phyloP scores from a whole-genome alignment of 2,888 invertebrate genomes.

The Neoascia interrupta region DNA sequence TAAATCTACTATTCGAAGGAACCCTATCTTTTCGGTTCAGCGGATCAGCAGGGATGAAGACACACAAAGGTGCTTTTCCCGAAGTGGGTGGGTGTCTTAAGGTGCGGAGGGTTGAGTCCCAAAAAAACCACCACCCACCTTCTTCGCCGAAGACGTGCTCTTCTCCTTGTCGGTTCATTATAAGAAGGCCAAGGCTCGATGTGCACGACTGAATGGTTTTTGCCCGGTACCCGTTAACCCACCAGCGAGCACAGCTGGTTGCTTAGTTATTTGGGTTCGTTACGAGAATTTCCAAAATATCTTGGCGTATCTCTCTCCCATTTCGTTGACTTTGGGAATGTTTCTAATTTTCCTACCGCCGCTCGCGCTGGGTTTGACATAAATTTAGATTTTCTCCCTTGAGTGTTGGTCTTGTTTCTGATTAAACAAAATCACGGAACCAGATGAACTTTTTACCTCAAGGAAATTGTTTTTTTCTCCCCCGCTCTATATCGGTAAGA shows the following conservation, averaged over 20 bases:
- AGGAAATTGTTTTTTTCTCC: background rate
- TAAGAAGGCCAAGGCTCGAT: background rate
- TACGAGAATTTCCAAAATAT: background rate
- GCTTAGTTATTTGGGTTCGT: conserved; percentile 11
- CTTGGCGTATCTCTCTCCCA: background rate
- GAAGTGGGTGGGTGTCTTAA: no score
- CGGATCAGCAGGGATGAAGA: background rate
- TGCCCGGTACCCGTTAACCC: background rate
- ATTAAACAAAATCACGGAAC: background rate
- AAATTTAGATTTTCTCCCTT: conserved; percentile 16
- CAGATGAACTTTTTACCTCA: background rate
- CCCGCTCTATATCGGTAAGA: background rate
- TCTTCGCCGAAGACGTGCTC: conserved; percentile 4
- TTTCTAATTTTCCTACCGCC: conserved; percentile 9
- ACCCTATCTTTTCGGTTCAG: conserved; percentile 50
- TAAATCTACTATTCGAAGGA: conserved; percentile 36
- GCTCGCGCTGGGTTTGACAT: background rate
- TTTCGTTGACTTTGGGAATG: conserved; percentile 15
- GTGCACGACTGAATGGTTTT: conserved; percentile 34
- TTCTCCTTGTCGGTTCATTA: conserved; percentile 16
- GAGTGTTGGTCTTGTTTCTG: conserved; percentile 5
- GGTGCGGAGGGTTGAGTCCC: no score
- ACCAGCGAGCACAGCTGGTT: background rate
- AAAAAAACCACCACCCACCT: no score
- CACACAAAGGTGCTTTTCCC: background rate